Base-by-base conservation (phyloP, 2,888 invertebrate genomes). In the Lithodes maja region DNA sequence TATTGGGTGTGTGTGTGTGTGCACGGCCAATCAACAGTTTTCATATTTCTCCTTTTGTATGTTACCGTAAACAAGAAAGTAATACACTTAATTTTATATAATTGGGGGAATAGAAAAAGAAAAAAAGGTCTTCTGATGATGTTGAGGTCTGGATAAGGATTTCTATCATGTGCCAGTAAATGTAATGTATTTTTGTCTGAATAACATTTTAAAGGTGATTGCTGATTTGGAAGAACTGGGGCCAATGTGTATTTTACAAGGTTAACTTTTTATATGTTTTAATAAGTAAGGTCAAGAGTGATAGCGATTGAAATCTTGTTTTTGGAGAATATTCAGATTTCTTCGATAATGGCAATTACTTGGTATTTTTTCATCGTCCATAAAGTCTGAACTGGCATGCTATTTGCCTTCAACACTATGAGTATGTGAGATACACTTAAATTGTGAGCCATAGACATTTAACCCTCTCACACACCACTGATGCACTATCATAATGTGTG, bases 1-100 rank as follows among this genome's bases (percentile, higher is more conserved):
- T 55, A 49, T n/a, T 71, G 15, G 12, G n/a, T 49, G 52, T 79
- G 52, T 82, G 71, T n/a, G 82, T 82, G 82, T 69, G 49, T 82
- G 61, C 69, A 69, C 52, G 69, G 69, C 50, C 50, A 69, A 81
- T 33, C 68, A 68, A n/a, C 71, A 71, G 33, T 17, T n/a, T 71
- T 71, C 71, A 71, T 71, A n/a, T n/a, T 17, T 71, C 5, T 71
- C 71, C 71, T 71, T 71, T 71, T 71, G n/a, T 71, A 71, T 71
- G 71, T 71, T 12, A 17, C 71, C n/a, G 5, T 71, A 17, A n/a
- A 61, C 7, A 61, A 12, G 7, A 61, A 33, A 33, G 33, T 33
- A 33, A 33, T 33, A 33, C 33, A 33, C 33, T 33, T 33, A 33
- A 33, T 33, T 33, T 33, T 33, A 33, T 33, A 33, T 33, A 33